A percentile compares a stretch with the other conserved stretches of the same genome.
Evolutionary conservation across 2,113 vertebrate species (phyloP).

Genomic region (Silurus meridionalis): DNA sequence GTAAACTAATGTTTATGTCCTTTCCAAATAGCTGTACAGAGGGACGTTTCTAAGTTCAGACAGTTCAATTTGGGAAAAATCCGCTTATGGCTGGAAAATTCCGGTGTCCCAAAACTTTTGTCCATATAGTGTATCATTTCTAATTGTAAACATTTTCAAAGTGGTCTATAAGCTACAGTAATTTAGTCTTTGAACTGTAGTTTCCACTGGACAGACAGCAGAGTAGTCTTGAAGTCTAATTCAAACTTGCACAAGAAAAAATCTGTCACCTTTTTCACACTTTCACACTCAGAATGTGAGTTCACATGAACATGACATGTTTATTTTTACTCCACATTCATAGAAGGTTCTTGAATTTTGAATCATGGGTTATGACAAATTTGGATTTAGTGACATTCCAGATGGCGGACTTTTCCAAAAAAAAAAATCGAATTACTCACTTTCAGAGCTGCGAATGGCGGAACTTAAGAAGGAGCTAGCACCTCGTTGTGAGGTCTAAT

Average conservation of each 20-base stretch:
- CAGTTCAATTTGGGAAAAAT: no score
- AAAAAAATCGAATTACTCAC: not conserved
- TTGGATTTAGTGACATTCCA: constrained; percentile 5
- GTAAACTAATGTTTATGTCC: not conserved
- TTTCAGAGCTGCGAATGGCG: not conserved
- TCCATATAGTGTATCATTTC: not conserved
- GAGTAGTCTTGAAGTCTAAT: not conserved
- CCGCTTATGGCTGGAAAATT: no score
- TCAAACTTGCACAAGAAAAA: not conserved
- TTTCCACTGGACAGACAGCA: not conserved
- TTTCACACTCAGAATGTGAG: not conserved
- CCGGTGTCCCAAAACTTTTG: no score
- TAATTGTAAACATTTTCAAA: not conserved
- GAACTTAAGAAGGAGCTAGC: constrained; percentile 1
- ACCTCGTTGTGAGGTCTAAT: constrained; percentile 16
- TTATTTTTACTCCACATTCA: constrained; percentile 1
- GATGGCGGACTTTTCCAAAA: not conserved
- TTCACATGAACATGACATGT: not conserved
- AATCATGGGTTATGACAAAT: not conserved
- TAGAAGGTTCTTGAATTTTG: not conserved
- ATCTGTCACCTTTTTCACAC: not conserved
- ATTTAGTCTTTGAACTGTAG: not conserved
- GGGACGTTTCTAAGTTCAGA: not conserved
- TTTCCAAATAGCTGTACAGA: not conserved
- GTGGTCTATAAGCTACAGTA: not conserved